Evolutionary conservation across 2,113 vertebrate genomes (phyloP), one percentile per base, ranked within the genome.

Genomic region (Pomatostomus ruficeps): DNA sequence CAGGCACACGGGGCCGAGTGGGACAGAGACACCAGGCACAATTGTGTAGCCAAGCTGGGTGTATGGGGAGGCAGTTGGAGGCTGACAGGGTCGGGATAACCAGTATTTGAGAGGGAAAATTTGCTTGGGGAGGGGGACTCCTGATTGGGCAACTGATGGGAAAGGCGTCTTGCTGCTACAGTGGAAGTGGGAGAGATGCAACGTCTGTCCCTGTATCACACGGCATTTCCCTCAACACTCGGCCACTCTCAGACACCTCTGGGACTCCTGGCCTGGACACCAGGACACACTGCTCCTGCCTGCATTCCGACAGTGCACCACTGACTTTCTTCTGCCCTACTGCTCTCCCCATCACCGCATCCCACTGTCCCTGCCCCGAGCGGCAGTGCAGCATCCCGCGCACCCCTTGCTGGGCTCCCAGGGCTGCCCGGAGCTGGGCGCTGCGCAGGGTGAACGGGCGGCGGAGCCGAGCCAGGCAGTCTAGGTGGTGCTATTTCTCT

Each of bases 401-500:
- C 63, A 9, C 40, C 31, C 40, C 63, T 18, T 5, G 28, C 13
- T 43, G 89, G 59, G 76, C 42, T 83, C 49, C 62, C 63, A 20
- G 9, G 59, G 59, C 66, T 75, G 84, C 65, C 58, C 15, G 26
- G 82, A 57, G 36, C 63, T 16, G 38, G 66, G 70, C 46, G 38
- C 76, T 86, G 59, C 21, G 43, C 63, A n/a, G 77, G 42, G 43
- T 36, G 28, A 58, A 6, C 19, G 5, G 63, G 59, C 43, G 5
- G 78, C 23, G 83, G 76, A 92, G 91, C 70, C 46, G 31, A 96
- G 91, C 31, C 78, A 38, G 51, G 97, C 97, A 89, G 94, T 92
- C 97, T 97, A 98, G 98, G 97, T 98, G 98, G 98, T 98, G 98
- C 98, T 98, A 87, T 98, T 98, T 97, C 98, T 94, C 97, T 94